Conservation (phyloP, 1,140 invertebrate genomes). For the Portunus trituberculatus region DNA sequence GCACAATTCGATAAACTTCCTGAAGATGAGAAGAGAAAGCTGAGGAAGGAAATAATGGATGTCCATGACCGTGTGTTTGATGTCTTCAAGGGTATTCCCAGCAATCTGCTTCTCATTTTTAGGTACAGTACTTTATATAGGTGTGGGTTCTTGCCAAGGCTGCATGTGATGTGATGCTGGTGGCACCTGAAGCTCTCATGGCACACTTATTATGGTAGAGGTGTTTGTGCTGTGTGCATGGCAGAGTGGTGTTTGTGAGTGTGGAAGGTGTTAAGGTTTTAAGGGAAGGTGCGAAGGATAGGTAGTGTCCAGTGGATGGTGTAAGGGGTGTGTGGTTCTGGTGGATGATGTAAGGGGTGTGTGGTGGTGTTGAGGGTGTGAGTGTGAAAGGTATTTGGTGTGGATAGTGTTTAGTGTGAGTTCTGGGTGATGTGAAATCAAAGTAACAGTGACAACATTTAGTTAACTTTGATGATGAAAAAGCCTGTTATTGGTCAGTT, state of each 20-base stretch:
- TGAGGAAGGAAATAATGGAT: conserved; percentile 70
- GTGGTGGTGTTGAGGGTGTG: too few species aligned
- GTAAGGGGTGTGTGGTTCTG: too few species aligned
- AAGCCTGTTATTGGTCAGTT: too few species aligned
- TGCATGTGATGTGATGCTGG: neutral
- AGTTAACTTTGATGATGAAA: too few species aligned
- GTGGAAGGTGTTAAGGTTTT: neutral
- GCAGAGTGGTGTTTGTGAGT: neutral
- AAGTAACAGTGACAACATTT: too few species aligned
- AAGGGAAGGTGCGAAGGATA: too few species aligned
- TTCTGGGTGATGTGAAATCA: too few species aligned
- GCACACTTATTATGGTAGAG: neutral
- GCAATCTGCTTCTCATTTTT: conserved; percentile 81
- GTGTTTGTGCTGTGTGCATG: neutral
- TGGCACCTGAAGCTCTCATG: too few species aligned
- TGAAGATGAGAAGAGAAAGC: conserved; percentile 65
- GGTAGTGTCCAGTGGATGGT: too few species aligned
- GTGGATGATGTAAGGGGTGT: too few species aligned
- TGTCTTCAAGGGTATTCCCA: conserved; percentile 81
- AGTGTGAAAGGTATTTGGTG: too few species aligned
- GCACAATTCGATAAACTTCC: conserved; percentile 69
- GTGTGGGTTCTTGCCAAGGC: neutral
- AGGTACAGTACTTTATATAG: conserved; percentile 80
- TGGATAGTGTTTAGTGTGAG: too few species aligned
- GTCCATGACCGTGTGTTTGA: conserved; percentile 80